phyloP scores from a whole-genome alignment of 2,113 vertebrate species.

The Chamaea fasciata region DNA sequence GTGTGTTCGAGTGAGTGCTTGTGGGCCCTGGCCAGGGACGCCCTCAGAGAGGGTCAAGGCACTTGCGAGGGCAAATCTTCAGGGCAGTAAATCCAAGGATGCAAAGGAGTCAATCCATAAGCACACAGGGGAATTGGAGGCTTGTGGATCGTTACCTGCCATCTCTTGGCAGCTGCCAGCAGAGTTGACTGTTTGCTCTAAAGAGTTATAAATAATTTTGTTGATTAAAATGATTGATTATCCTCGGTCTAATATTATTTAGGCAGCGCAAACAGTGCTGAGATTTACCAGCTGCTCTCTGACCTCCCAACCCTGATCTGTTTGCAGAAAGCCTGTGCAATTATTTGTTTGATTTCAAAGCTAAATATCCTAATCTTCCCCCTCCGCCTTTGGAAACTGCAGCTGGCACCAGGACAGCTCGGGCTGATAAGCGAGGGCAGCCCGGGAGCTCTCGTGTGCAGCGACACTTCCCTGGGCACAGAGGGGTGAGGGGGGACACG shows the following conservation, averaged over 20 bases:
- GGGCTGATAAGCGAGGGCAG: neutral
- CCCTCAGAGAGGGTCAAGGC: neutral
- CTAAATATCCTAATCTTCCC: constrained; percentile 24
- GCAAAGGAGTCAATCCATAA: neutral
- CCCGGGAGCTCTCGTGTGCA: neutral
- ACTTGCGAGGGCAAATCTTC: neutral
- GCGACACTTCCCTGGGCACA: neutral
- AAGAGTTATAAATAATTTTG: constrained; percentile 1
- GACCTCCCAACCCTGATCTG: constrained; percentile 39
- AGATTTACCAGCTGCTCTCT: constrained; percentile 13
- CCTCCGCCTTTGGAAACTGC: neutral
- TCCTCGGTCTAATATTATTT: neutral
- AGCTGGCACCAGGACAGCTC: neutral
- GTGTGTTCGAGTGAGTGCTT: neutral
- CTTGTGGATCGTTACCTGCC: neutral
- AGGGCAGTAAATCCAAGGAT: neutral
- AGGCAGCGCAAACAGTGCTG: constrained; percentile 6
- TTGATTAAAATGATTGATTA: constrained; percentile 32
- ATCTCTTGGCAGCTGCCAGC: neutral
- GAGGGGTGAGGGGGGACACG: neutral
- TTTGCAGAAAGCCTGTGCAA: constrained; percentile 33
- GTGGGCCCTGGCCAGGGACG: neutral
- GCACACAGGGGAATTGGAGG: neutral
- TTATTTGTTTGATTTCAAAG: constrained; percentile 54
- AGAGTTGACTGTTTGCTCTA: neutral